Base-by-base conservation (phyloP, 23 tunicate genomes). In the Botrylloides violaceus region DNA sequence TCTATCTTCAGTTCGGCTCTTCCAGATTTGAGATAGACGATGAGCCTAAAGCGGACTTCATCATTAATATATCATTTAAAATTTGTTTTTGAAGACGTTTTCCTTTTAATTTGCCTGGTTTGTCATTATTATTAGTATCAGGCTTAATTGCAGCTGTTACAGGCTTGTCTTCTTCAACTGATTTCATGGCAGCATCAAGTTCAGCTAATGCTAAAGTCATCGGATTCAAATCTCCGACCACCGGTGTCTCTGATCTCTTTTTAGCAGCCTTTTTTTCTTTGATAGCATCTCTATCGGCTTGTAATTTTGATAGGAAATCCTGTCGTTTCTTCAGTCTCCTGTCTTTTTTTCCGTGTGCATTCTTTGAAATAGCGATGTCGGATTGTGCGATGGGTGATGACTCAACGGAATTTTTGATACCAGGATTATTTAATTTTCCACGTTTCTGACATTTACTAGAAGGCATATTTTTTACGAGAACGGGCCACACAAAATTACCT, bases 161-260 rank as follows among this genome's bases (percentile, higher is more conserved):
- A 43, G 9, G 12, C 53, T 7, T 15, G 15, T 43, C 53, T 9
- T 7, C 15, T 15, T 43, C 12, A 43, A 15, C 9, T 43, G 53
- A 43, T 43, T 43, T 9, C 53, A 43, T 43, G 9, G 15, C 15
- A 9, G 53, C 9, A 15, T 43, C 53, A 9, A 43, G 53, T 15
- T 68, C 74, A 1, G 49, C 26, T 43, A 68, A 26, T 35, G 74
- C 74, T 12, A 43, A 24, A 23, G 74, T 20, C 74, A 68, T 68
- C 47, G 74, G 74, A 15, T 68, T 68, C 74, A 68, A 2, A 1
- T 68, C 74, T 0, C 74, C 74, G 37, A 68, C 74, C 9, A 68
- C 74, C 26, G 74, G 74, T 19, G 37, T 26, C 7, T 39, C 74
- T 68, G 74, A 24, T 68, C 74, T 68, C 7, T 68, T 68, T 37